phyloP scores from a whole-genome alignment of 2,113 vertebrate species.

The Proterorhinus semilunaris region DNA sequence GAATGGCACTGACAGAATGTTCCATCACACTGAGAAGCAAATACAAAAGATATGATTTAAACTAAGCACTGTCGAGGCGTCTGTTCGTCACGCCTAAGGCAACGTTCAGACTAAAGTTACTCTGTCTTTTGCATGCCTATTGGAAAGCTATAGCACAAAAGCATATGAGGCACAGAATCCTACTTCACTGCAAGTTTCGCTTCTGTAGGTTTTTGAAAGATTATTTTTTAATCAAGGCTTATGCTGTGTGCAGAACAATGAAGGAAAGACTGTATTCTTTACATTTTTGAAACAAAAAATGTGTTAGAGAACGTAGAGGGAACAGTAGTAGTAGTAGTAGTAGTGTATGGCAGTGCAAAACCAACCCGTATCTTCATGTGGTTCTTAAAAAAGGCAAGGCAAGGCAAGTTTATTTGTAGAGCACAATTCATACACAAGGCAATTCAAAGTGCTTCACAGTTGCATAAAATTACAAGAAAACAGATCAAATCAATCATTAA shows the following conservation, averaged over 20 bases:
- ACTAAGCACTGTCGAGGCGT: constrained; percentile 20
- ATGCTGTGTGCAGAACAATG: too few relatives aligned
- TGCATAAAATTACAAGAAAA: too few relatives aligned
- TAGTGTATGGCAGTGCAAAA: neutral
- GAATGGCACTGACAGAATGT: constrained; percentile 32
- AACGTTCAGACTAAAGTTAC: constrained; percentile 1
- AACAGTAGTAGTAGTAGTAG: neutral
- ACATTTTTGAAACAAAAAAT: too few relatives aligned
- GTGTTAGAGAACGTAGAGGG: neutral
- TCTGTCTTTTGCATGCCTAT: neutral
- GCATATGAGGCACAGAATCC: neutral
- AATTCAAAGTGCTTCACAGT: too few relatives aligned
- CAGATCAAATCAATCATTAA: too few relatives aligned
- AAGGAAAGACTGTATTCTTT: too few relatives aligned
- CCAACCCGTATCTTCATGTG: too few relatives aligned
- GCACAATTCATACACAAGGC: too few relatives aligned
- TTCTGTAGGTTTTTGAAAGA: neutral
- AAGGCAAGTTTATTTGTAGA: too few relatives aligned
- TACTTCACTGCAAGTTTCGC: neutral
- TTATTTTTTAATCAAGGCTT: neutral
- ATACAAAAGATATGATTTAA: constrained; percentile 18
- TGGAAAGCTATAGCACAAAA: neutral
- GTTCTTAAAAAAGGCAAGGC: too few relatives aligned
- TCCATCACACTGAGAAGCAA: constrained; percentile 6
- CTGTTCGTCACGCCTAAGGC: constrained; percentile 10